Conservation (phyloP, 2,797 vertebrate genomes). For the Pagetopsis macropterus region DNA sequence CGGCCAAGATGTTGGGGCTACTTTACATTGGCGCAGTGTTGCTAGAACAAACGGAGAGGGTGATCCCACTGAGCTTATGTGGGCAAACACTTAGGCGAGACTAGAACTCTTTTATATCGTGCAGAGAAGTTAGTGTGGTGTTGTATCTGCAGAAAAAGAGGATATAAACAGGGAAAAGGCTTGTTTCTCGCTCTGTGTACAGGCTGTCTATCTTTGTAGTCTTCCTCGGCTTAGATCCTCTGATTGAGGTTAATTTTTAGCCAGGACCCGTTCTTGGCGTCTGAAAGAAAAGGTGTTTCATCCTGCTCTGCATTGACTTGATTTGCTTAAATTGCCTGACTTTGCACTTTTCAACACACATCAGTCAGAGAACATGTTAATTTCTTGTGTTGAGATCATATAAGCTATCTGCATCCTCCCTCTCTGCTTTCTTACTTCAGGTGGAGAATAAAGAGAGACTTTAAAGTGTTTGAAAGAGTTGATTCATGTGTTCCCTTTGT, state of each 20-base stretch:
- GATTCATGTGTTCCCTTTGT: conserved; percentile 36
- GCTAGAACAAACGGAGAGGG: conserved; percentile 74
- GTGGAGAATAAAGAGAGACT: conserved; percentile 11
- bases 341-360: conserved; percentile 28
- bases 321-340: conserved; percentile 47
- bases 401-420: conserved; percentile 1
- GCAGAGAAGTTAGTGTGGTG: conserved; percentile 32
- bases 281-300: conserved; percentile 30
- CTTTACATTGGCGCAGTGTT: conserved; percentile 85
- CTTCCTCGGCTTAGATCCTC: conserved; percentile 35
- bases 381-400: conserved; percentile 25
- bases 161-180: conserved; percentile 5
- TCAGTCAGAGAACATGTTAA: conserved; percentile 5
- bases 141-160: conserved; percentile 37
- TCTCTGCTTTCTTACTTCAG: not conserved
- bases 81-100: conserved; percentile 71
- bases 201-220: conserved; percentile 16
- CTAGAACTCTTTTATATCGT: conserved; percentile 44
- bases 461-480: conserved; percentile 13
- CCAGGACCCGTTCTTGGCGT: conserved; percentile 43
- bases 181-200: conserved; percentile 8
- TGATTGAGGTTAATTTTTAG: conserved; percentile 66
- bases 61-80: conserved; percentile 71
- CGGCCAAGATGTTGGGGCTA: conserved; percentile 79
- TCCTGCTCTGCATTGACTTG: conserved; percentile 26